Percentiles rank a stretch among this genome's conserved stretches.
Evolutionary conservation across 1,140 invertebrate genomes (phyloP).

Genomic region (Atta cephalotes): DNA sequence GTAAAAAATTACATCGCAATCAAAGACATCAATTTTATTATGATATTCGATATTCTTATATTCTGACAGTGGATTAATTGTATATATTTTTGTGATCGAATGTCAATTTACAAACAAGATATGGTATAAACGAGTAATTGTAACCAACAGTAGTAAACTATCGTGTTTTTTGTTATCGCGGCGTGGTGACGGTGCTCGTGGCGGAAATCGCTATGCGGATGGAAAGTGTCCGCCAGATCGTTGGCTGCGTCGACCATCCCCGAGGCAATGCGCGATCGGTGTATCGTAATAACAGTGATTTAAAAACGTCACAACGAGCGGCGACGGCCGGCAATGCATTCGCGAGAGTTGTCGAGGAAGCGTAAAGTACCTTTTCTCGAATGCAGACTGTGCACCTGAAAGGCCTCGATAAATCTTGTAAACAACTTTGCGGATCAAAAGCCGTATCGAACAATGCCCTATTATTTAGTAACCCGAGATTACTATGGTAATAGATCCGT

Average conservation of each 20-base stretch:
- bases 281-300: conserved; percentile 73
- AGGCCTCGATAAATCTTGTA: conserved; percentile 53
- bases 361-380: conserved; percentile 43
- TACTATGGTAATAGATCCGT: conserved; percentile 1
- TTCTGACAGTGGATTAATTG: neutral
- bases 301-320: conserved; percentile 58
- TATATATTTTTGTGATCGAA: conserved; percentile 75
- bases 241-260: conserved; percentile 63
- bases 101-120: conserved; percentile 66
- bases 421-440: conserved; percentile 50
- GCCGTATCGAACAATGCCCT: conserved; percentile 46
- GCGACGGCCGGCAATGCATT: neutral
- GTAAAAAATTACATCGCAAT: neutral
- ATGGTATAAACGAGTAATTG: conserved; percentile 77
- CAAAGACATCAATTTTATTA: neutral
- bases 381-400: conserved; percentile 30
- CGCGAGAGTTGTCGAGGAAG: conserved; percentile 42
- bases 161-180: conserved; percentile 66
- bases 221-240: conserved; percentile 76
- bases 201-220: conserved; percentile 79
- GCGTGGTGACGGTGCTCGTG: conserved; percentile 69
- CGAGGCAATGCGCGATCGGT: conserved; percentile 67
- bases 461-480: conserved; percentile 51
- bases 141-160: conserved; percentile 71
- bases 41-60: neutral